Percentiles rank a stretch among this genome's conserved stretches.
phyloP scores from a whole-genome alignment of 2,888 invertebrate genomes.

The Macrosoma leucophasiata region DNA sequence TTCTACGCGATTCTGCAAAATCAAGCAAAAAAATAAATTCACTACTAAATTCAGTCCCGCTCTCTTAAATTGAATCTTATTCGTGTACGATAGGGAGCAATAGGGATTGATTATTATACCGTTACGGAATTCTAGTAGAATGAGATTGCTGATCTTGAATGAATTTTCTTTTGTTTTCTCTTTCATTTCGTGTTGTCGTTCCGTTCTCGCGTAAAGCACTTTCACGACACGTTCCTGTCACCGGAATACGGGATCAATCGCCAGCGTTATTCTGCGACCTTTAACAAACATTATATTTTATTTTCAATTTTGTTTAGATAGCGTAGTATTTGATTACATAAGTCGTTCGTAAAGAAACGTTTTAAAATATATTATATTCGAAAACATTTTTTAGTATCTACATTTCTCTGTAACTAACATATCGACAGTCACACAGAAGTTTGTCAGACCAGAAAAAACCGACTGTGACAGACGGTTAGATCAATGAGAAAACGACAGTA shows the following conservation, averaged over 20 bases:
- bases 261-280: constrained; percentile 45
- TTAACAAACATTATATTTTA: constrained; percentile 23
- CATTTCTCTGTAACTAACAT: too few relatives aligned
- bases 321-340: too few relatives aligned
- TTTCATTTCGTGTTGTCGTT: constrained; percentile 48
- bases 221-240: constrained; percentile 54
- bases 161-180: constrained; percentile 63
- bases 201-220: constrained; percentile 53
- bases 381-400: too few relatives aligned
- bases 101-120: constrained; percentile 51
- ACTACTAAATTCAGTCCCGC: constrained; percentile 31
- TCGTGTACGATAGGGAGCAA: constrained; percentile 27
- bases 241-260: constrained; percentile 66
- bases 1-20: constrained; percentile 57
- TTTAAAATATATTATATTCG: too few relatives aligned
- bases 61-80: constrained; percentile 27
- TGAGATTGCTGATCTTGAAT: constrained; percentile 62
- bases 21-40: constrained; percentile 39
- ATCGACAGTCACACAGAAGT: too few relatives aligned
- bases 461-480: too few relatives aligned
- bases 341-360: too few relatives aligned
- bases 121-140: constrained; percentile 49
- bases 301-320: too few relatives aligned
- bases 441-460: too few relatives aligned
- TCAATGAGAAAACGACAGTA: too few relatives aligned